A percentile compares a stretch with the other conserved stretches of the same genome.
Evolutionary conservation across 2,888 invertebrate species (phyloP).

Genomic region (Saturnia japonica): DNA sequence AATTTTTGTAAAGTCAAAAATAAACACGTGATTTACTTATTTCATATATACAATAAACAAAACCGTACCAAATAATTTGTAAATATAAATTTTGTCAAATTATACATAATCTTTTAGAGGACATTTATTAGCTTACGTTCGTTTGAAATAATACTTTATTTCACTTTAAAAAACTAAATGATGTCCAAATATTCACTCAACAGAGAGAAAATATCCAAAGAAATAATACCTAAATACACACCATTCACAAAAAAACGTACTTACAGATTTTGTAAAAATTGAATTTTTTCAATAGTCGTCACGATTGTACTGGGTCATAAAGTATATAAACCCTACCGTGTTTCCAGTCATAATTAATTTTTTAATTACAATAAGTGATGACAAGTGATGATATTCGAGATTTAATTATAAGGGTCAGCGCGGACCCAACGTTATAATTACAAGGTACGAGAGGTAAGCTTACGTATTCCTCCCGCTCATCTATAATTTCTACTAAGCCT

Average conservation of each 20-base stretch:
- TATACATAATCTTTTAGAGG: neutral
- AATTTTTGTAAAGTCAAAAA: too few relatives aligned
- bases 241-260: too few relatives aligned
- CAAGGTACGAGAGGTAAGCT: conserved; percentile 28
- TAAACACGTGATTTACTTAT: neutral
- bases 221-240: too few relatives aligned
- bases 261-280: neutral
- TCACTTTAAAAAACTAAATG: neutral
- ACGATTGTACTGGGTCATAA: conserved; percentile 7
- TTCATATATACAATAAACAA: neutral
- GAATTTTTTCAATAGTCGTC: neutral
- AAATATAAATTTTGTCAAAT: neutral
- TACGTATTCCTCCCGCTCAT: conserved; percentile 14
- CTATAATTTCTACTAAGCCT: conserved; percentile 20
- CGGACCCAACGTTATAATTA: conserved; percentile 49
- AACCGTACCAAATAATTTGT: neutral
- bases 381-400: conserved; percentile 56
- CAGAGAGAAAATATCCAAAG: neutral
- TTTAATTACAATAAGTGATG: conserved; percentile 59
- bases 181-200: neutral
- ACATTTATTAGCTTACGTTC: neutral
- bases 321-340: conserved; percentile 10
- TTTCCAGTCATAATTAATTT: conserved; percentile 43
- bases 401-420: conserved; percentile 52
- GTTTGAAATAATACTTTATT: neutral